phyloP scores from a whole-genome alignment of 2,797 vertebrate genomes.

The Acanthiza pusilla region DNA sequence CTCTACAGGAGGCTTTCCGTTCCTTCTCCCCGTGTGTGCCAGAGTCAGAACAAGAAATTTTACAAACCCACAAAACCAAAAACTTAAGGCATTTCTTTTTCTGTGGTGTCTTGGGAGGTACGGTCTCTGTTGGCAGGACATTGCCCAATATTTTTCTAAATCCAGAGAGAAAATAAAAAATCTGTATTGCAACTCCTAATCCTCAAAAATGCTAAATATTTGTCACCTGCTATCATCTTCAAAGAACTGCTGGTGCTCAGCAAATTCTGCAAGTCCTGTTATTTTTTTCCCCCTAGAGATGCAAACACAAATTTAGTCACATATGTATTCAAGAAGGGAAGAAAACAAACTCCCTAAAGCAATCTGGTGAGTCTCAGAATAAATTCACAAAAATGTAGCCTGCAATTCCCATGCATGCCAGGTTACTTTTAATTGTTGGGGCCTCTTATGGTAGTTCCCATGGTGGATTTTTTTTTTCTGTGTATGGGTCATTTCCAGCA shows the following conservation, averaged over 20 bases:
- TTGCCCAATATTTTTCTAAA: neutral
- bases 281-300: neutral
- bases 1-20: neutral
- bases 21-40: neutral
- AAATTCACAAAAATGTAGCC: neutral
- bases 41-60: neutral
- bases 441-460: neutral
- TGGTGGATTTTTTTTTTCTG: neutral
- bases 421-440: neutral
- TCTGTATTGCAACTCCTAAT: neutral
- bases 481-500: neutral
- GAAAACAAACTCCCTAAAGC: neutral
- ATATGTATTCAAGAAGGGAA: neutral
- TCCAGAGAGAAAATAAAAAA: neutral
- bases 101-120: neutral
- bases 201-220: neutral
- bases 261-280: neutral
- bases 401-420: neutral
- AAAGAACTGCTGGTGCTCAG: neutral
- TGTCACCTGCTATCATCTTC: conserved; percentile 10
- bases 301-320: neutral
- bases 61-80: neutral
- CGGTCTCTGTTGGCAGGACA: neutral
- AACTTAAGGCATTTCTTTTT: neutral
- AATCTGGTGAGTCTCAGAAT: neutral